Evolutionary conservation across 2,797 vertebrate species (phyloP), one percentile per base, ranked within the genome.

Genomic region (Glossophaga mutica): DNA sequence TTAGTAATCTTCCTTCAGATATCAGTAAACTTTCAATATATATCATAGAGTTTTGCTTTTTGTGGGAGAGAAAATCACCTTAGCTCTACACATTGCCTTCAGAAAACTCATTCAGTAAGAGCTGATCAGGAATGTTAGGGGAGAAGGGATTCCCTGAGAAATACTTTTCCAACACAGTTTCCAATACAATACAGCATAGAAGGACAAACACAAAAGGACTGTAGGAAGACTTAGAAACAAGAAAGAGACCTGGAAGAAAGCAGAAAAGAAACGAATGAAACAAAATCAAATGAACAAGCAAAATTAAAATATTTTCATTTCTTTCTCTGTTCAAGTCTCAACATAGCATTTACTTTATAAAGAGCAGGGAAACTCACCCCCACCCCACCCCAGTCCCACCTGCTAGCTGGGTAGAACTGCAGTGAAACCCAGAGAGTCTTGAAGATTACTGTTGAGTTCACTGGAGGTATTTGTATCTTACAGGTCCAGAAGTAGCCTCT

Each of bases 271-370:
- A 67, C 2, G 32, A 77, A 83, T 18, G 5, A 34, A 50, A 67
- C 32, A 68, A 67, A 85, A 42, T 6, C 32, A 83, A 86, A 50
- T 39, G 87, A 92, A 79, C 59, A 95, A 76, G 57, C 42, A 77
- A 71, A 84, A 92, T 89, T 65, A 73, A 96, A 94, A 67, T 22
- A 78, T 48, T 59, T 92, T 81, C 12, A 74, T 71, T 90, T 7
- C 19, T 65, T 55, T 83, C 78, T 93, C 65, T 81, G 34, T 11
- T 71, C 44, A 92, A 84, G 37, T 84, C 48, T 42, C 22, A 82
- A 22, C 5, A 24, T 34, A 91, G 42, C 42, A 50, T 70, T 96
- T 81, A 22, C 59, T 71, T 94, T 78, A 76, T 73, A 55, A 87
- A 71, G 18, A 91, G 29, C n/a, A 65, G n/a, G 6, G 26, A 65